Evolutionary conservation across 2,113 vertebrate genomes (phyloP), one percentile per base, ranked within the genome.

Genomic region (Grallaria varia): DNA sequence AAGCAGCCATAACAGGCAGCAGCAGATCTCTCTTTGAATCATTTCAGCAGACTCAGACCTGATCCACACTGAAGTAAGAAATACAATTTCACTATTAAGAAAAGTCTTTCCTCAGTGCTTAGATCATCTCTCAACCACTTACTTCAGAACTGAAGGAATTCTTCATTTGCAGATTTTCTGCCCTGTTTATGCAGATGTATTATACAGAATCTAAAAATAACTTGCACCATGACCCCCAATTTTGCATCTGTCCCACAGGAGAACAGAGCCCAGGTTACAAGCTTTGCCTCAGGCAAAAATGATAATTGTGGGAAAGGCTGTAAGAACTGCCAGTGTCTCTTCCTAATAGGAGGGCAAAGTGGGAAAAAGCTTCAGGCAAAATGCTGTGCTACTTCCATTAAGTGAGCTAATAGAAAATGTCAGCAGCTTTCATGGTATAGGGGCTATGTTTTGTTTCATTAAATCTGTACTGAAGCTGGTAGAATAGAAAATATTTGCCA

Each of bases 321-420:
- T 49, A 89, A 82, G 66, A 93, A 53, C 58, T 82, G 62, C 49
- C 58, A 89, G 42, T 13, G 17, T 63, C 76, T 93, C 64, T 44
- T 93, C 79, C 59, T 49, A 90, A 42, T 79, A 87, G 74, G 28
- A 40, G 42, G 50, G 19, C 45, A 71, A 89, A 94, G 69, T 73
- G 73, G 39, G 52, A 94, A 91, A 94, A 93, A 68, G 72, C 87
- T 45, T 1, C 78, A 94, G 90, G 87, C 87, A 89, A 95, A 93
- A 84, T 63, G 42, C 28, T 4, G 20, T 84, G 42, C 63, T 81
- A 40, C 40, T 74, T 95, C 59, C 37, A 85, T 82, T 84, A 74
- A 19, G 9, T 67, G 39, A 95, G 30, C 31, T 92, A 95, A 92
- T 19, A 87, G 55, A 79, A 94, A 71, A 92, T 89, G 66, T 95